Conservation (phyloP, 2,888 invertebrate species). For the Pandemis heparana region DNA sequence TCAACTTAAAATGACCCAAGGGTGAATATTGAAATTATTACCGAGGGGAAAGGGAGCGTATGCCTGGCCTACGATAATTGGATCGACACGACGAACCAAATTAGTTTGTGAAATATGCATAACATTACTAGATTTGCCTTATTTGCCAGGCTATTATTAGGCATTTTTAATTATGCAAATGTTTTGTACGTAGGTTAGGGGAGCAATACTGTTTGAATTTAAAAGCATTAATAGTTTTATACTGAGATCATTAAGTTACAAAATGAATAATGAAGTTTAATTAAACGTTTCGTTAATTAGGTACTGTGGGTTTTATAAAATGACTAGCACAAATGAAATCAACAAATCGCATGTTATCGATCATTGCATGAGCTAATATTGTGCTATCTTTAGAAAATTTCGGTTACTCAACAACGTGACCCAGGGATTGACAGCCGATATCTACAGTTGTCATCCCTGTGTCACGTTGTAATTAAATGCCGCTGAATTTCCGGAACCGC, state of each 20-base stretch:
- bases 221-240: slow-evolving; percentile 9
- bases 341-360: not conserved
- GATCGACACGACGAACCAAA: slow-evolving; percentile 67
- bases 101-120: slow-evolving; percentile 78
- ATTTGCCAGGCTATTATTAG: slow-evolving; percentile 59
- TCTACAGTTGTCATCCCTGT: not conserved
- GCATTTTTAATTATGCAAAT: slow-evolving; percentile 64
- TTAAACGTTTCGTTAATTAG: not conserved
- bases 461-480: not conserved
- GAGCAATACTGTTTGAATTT: not conserved
- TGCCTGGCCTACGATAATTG: slow-evolving; percentile 63
- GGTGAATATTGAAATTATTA: slow-evolving; percentile 63
- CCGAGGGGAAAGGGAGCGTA: slow-evolving; percentile 51
- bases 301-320: not conserved
- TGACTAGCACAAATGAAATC: not conserved
- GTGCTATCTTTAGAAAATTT: no score
- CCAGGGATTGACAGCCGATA: not conserved
- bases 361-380: no score
- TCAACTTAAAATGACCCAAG: slow-evolving; percentile 50
- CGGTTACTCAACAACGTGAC: not conserved
- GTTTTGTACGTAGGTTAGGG: slow-evolving; percentile 25
- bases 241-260: not conserved
- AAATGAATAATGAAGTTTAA: not conserved
- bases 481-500: not conserved
- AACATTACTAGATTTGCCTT: slow-evolving; percentile 59